Percentiles rank a stretch among this genome's conserved stretches.
These are phyloP conservation scores for Gonioctena quinquepunctata DNA, from an alignment of 1,140 invertebrate genomes.

Conservation along the genomic window DNA sequence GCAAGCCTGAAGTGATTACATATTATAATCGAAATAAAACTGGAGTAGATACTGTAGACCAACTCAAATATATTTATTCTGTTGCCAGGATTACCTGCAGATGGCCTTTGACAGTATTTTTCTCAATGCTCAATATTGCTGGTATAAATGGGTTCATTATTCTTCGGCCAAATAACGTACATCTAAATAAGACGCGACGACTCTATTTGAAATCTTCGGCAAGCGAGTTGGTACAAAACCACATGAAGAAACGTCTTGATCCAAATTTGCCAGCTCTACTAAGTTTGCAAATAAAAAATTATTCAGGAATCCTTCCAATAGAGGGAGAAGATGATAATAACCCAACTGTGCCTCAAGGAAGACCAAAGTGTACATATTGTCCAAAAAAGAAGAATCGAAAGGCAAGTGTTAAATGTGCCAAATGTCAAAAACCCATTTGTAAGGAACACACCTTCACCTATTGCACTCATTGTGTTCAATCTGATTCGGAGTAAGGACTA, in stretches of 20 bases:
- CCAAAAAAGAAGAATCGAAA: not conserved
- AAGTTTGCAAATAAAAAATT: not conserved
- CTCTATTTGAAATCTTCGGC: not conserved
- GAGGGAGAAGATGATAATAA: not conserved
- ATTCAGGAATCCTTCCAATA: not conserved
- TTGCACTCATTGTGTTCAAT: not conserved
- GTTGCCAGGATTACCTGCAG: constrained; percentile 15
- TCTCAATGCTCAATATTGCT: constrained; percentile 19
- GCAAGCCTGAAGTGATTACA: not conserved
- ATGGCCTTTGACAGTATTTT: constrained; percentile 20
- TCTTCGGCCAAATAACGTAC: not conserved
- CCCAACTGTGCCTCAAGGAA: no score
- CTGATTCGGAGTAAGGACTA: no score
- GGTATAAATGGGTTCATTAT: constrained; percentile 17
- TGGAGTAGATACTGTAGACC: constrained; percentile 12
- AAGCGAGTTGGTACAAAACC: not conserved
- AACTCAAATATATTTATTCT: constrained; percentile 20
- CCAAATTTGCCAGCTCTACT: not conserved
- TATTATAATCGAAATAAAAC: not conserved
- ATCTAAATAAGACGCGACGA: not conserved
- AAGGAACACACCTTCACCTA: not conserved
- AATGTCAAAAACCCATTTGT: not conserved
- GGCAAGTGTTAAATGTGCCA: not conserved
- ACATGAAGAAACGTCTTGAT: not conserved
- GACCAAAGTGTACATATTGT: no score